Percentiles rank a stretch among this genome's conserved stretches.
These are phyloP conservation scores for Notothenia rossii DNA, from an alignment of 2,113 vertebrate species.

Conservation along the genomic window DNA sequence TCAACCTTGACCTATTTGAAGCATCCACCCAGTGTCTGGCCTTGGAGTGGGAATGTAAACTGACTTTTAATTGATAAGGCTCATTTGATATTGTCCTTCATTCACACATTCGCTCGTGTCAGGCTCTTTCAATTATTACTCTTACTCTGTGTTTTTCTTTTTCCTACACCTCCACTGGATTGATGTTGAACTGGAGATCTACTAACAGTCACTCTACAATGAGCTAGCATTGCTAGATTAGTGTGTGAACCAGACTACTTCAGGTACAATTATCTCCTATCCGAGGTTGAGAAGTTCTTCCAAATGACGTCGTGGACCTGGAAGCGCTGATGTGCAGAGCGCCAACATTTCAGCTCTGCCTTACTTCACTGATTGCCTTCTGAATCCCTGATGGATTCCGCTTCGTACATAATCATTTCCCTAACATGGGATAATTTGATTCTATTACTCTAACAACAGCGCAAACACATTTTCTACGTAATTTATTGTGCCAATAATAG, in stretches of 20 bases:
- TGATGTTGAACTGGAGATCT: constrained; percentile 15
- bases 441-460: constrained; percentile 82
- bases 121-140: constrained; percentile 60
- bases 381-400: constrained; percentile 78
- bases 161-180: constrained; percentile 19
- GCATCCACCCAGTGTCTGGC: constrained; percentile 60
- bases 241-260: constrained; percentile 12
- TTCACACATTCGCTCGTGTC: constrained; percentile 46
- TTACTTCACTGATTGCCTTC: constrained; percentile 80
- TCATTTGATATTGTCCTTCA: constrained; percentile 80
- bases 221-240: constrained; percentile 16
- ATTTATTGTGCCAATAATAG: constrained; percentile 81
- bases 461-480: constrained; percentile 80
- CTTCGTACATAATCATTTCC: constrained; percentile 80
- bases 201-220: not conserved
- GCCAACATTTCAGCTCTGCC: constrained; percentile 73
- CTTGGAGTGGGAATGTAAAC: constrained; percentile 73
- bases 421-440: constrained; percentile 81
- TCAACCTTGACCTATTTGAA: constrained; percentile 85
- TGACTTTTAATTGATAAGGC: constrained; percentile 76
- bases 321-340: constrained; percentile 61
- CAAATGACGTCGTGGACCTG: constrained; percentile 68
- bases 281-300: constrained; percentile 52
- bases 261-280: constrained; percentile 26
- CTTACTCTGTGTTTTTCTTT: constrained; percentile 7